Base-by-base conservation (phyloP, 2,888 invertebrate species). In the Julus scandinavius region DNA sequence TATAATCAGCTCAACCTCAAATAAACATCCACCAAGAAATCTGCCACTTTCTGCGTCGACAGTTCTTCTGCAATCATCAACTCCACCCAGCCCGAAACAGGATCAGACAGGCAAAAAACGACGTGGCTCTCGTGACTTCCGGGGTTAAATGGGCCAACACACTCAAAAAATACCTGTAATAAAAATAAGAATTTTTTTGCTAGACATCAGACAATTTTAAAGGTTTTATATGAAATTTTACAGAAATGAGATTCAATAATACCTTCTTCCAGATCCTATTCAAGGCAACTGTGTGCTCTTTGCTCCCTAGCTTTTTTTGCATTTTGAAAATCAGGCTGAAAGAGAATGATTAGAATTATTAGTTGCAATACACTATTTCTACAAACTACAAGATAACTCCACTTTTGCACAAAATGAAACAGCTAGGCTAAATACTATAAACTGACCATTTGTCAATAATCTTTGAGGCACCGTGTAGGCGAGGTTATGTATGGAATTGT, bases 221-320 rank as follows among this genome's bases (percentile, higher is more conserved):
- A 4, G 4, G 1, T 45, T 5, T 5, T 45, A 45, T 7, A 45
- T 45, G 5, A 7, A 7, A 45, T 45, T 45, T 45, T 45, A 45
- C 7, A 45, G 45, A 45, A 45, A 45, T 7, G 6, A 7, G 45
- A 63, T 2, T 63, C 63, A 7, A 63, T 63, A n/a, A 17, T 63
- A 63, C 63, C 63, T 63, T 63, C n/a, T 63, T 63, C 63, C 63
- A 63, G 63, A 63, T 17, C n/a, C 63, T 63, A 63, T n/a, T 63
- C n/a, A 63, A 63, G 20, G n/a, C 6, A 63, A 6, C n/a, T 2
- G 17, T 17, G 4, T 63, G 63, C 4, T 63, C 63, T 63, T 63
- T 63, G n/a, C 13, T 17, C 54, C 17, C 63, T 20, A 17, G n/a
- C 63, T 20, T 17, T 63, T 63, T 63, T 3, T 63, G 63, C 63